Evolutionary conservation across 2,888 invertebrate genomes (phyloP), one percentile per base, ranked within the genome.

Genomic region (Drosophila paranaensis): DNA sequence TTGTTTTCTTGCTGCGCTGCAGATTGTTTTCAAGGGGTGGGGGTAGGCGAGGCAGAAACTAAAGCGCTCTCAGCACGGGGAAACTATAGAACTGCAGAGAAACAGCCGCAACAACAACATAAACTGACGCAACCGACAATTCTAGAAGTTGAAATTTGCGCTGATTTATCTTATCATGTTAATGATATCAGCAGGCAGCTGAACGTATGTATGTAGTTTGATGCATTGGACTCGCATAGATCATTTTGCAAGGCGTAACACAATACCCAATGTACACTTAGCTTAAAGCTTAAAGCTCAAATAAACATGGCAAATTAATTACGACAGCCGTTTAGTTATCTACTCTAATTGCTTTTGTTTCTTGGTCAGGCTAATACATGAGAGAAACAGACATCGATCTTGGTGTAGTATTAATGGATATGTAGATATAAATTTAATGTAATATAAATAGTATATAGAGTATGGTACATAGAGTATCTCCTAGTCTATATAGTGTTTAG

Each of bases 21-120:
- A n/a, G 57, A 45, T 45, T 64, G 46, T 45, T 60, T 40, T 14
- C n/a, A 25, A 1, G 48, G 46, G 72, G 37, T 20, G 30, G 54
- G 33, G 42, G 48, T n/a, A 16, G 58, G 16, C 42, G 50, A 13
- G 37, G 8, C 25, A 63, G 48, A 39, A 25, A 57, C 39, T 37
- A 56, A 73, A 43, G 37, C 53, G 42, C 63, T 63, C 51, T 62
- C 55, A 16, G 57, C 71, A 60, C 20, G 63, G 48, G 71, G 73
- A 85, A 88, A 88, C 88, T 83, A 82, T 88, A 88, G 55, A 83
- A 78, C 85, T 85, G 85, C 82, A 82, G 75, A 68, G 39, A 25
- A 30, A 30, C 53, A 30, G n/a, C 48, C 46, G 63, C 60, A 51
- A 6, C 46, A 76, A 61, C 30, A 54, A 66, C 64, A 64, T 61